Evolutionary conservation across 2,797 vertebrate species (phyloP).

Genomic region (Sebastes vulpes): DNA sequence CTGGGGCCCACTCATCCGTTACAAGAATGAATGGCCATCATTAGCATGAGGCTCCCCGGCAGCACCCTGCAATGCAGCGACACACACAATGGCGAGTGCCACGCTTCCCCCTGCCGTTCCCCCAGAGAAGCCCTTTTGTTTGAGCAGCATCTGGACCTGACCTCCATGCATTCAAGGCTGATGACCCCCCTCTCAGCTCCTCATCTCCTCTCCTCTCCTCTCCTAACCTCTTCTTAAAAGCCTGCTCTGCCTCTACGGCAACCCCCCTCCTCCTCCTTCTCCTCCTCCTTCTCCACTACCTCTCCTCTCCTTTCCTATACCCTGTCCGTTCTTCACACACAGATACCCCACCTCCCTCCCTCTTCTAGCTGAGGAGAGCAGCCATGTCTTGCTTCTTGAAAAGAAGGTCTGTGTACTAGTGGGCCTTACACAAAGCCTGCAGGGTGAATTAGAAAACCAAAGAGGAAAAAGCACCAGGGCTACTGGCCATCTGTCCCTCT

Average conservation of each 20-base stretch:
- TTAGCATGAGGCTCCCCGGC: slow-evolving; percentile 92
- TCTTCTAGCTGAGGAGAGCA: slow-evolving; percentile 73
- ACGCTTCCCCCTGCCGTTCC: slow-evolving; percentile 90
- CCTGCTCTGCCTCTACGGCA: slow-evolving; percentile 62
- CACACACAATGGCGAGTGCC: slow-evolving; percentile 91
- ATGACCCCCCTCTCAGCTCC: slow-evolving; percentile 82
- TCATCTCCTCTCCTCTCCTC: slow-evolving; percentile 38
- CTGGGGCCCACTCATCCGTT: slow-evolving; percentile 83
- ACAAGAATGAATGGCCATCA: slow-evolving; percentile 93
- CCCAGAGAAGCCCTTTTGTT: slow-evolving; percentile 96
- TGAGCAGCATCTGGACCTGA: slow-evolving; percentile 94
- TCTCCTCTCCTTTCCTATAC: slow-evolving; percentile 53
- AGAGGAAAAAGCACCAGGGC: slow-evolving; percentile 82
- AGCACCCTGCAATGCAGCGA: slow-evolving; percentile 98
- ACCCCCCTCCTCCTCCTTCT: slow-evolving; percentile 11
- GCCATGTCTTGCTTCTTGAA: slow-evolving; percentile 85
- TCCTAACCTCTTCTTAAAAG: slow-evolving; percentile 66
- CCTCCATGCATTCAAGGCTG: slow-evolving; percentile 90
- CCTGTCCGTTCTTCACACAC: slow-evolving; percentile 64
- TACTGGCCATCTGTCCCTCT: slow-evolving; percentile 95
- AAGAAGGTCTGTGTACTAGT: slow-evolving; percentile 86
- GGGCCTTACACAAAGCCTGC: slow-evolving; percentile 90
- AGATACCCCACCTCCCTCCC: slow-evolving; percentile 43
- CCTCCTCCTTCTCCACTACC: neutral
- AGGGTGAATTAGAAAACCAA: slow-evolving; percentile 88